These are phyloP conservation scores for Rotaria socialis DNA, from an alignment of 2,888 invertebrate genomes.

Conservation along the genomic window DNA sequence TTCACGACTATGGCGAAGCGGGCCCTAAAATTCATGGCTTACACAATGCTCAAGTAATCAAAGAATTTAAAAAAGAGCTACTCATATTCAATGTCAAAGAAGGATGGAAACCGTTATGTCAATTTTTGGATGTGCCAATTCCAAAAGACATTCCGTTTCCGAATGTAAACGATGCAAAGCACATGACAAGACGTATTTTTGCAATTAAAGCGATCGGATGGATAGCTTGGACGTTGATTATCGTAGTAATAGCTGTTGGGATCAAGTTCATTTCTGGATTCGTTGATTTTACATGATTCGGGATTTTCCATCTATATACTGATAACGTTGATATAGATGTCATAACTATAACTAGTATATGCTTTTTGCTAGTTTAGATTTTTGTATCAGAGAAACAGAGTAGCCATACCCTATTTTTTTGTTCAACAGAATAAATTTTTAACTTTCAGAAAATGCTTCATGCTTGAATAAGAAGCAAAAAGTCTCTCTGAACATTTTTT, in stretches of 20 bases:
- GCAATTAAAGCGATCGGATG: not conserved
- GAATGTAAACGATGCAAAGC: not conserved
- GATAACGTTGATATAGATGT: too few species aligned
- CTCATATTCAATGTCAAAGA: conserved; percentile 26
- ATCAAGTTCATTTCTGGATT: not conserved
- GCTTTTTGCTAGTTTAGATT: too few species aligned
- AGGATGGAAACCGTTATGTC: conserved; percentile 35
- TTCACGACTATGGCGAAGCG: too few species aligned
- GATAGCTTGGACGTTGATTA: not conserved
- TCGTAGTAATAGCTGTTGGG: not conserved
- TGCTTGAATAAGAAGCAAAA: too few species aligned
- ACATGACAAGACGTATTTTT: not conserved
- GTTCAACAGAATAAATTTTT: too few species aligned
- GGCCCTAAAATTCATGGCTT: too few species aligned
- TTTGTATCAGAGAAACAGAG: too few species aligned
- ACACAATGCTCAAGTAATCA: not conserved
- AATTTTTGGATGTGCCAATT: conserved; percentile 36
- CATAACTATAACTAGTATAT: too few species aligned
- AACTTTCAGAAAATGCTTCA: too few species aligned
- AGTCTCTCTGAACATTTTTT: too few species aligned
- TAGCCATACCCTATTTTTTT: too few species aligned
- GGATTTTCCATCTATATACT: not conserved
- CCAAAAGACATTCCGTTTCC: conserved; percentile 27
- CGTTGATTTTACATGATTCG: not conserved
- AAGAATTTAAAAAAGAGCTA: not conserved